phyloP scores from a whole-genome alignment of 2,113 vertebrate genomes.

The Vulpes vulpes region DNA sequence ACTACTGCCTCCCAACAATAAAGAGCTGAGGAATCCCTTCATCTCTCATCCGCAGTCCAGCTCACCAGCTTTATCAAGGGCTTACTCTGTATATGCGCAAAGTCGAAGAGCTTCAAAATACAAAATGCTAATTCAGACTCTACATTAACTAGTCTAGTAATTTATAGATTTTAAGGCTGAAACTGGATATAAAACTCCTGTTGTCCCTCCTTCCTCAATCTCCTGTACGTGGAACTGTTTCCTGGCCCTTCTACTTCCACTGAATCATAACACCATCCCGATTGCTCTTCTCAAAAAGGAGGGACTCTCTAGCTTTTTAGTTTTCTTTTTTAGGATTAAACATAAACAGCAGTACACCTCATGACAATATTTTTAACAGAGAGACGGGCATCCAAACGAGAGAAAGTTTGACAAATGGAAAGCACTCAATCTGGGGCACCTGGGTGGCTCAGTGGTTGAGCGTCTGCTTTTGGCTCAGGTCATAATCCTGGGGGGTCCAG shows the following conservation, averaged over 20 bases:
- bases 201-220: not conserved
- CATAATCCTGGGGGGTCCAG: too few relatives aligned
- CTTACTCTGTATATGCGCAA: not conserved
- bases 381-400: not conserved
- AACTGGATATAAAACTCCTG: not conserved
- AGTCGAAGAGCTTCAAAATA: not conserved
- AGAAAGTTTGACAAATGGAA: not conserved
- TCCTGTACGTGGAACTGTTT: not conserved
- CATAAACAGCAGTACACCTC: not conserved
- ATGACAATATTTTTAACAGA: constrained; percentile 22
- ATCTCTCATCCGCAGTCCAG: not conserved
- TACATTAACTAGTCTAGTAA: not conserved
- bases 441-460: too few relatives aligned
- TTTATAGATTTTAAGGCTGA: not conserved
- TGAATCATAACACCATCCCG: not conserved
- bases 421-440: not conserved
- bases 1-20: not conserved
- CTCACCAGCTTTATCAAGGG: not conserved
- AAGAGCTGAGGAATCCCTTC: not conserved
- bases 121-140: not conserved
- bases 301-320: not conserved
- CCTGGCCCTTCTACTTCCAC: not conserved
- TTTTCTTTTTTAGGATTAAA: constrained; percentile 21
- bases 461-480: too few relatives aligned
- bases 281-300: not conserved